phyloP scores from a whole-genome alignment of 2,797 vertebrate genomes.

The Tympanoctomys barrerae region DNA sequence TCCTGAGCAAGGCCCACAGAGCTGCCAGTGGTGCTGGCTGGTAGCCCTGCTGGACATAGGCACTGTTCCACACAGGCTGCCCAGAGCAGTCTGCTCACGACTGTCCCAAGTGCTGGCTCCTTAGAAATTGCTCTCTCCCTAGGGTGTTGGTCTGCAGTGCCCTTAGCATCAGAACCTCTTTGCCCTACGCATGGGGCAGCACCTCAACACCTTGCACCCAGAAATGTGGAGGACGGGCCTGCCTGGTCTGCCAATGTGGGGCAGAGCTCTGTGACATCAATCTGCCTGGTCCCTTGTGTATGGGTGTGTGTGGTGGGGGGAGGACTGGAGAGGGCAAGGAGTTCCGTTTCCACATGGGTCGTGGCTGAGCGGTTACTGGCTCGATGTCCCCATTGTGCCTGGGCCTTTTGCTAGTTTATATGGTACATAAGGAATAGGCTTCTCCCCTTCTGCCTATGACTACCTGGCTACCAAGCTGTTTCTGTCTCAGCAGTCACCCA shows the following conservation, averaged over 20 bases:
- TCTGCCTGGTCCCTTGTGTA: too few species aligned
- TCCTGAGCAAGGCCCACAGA: neutral
- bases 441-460: neutral
- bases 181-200: neutral
- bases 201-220: neutral
- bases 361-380: neutral
- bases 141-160: neutral
- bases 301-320: too few species aligned
- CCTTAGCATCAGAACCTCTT: neutral
- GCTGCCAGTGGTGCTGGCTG: too few species aligned
- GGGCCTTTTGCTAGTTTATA: neutral
- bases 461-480: too few species aligned
- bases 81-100: neutral
- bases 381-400: rapidly evolving
- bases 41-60: neutral
- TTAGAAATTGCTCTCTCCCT: neutral
- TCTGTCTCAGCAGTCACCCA: neutral
- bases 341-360: neutral
- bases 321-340: neutral
- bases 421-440: neutral
- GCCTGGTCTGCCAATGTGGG: rapidly evolving
- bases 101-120: rapidly evolving
- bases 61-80: neutral
- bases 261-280: neutral
- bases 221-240: neutral